These are phyloP conservation scores for Capitulum mitella DNA, from an alignment of 2,888 invertebrate species.

Conservation along the genomic window DNA sequence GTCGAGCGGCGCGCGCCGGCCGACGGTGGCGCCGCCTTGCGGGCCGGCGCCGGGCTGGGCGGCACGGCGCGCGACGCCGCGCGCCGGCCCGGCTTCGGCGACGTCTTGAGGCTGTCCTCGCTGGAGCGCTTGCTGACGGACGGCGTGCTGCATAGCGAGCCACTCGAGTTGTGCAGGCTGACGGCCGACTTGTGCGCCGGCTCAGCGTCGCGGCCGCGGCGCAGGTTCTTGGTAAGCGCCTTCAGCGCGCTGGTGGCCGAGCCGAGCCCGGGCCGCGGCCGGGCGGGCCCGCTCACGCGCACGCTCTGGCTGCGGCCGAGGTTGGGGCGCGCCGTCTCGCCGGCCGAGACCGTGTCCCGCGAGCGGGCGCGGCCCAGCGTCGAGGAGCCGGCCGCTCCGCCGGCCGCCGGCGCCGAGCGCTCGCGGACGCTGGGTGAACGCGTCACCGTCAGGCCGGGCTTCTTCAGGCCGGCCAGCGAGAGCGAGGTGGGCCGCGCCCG, in stretches of 20 bases:
- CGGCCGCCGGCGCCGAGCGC: neutral
- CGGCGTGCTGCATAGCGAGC: slow-evolving; percentile 8
- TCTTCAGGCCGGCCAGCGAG: neutral
- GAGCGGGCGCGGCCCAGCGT: neutral
- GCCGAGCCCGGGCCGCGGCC: slow-evolving; percentile 8
- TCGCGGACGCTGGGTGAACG: neutral
- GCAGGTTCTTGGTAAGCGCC: slow-evolving; percentile 45
- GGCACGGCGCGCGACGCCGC: neutral
- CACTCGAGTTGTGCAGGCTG: slow-evolving; percentile 23
- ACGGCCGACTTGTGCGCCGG: neutral
- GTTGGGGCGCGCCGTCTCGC: neutral
- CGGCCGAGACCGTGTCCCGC: neutral
- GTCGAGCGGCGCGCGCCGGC: neutral
- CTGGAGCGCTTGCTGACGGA: slow-evolving; percentile 22
- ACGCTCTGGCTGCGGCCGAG: neutral
- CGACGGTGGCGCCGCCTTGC: neutral
- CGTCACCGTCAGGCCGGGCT: neutral
- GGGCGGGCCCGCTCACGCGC: neutral
- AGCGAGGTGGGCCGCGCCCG: slow-evolving; percentile 5
- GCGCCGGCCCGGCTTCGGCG: slow-evolving; percentile 9
- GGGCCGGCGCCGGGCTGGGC: neutral
- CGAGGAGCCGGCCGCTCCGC: neutral
- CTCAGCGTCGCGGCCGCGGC: slow-evolving; percentile 25
- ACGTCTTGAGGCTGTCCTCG: slow-evolving; percentile 9
- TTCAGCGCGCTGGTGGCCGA: slow-evolving; percentile 41